Percentiles rank a stretch among this genome's conserved stretches.
phyloP scores from a whole-genome alignment of 2,888 invertebrate species.

The Hydrotaea cyrtoneurina region DNA sequence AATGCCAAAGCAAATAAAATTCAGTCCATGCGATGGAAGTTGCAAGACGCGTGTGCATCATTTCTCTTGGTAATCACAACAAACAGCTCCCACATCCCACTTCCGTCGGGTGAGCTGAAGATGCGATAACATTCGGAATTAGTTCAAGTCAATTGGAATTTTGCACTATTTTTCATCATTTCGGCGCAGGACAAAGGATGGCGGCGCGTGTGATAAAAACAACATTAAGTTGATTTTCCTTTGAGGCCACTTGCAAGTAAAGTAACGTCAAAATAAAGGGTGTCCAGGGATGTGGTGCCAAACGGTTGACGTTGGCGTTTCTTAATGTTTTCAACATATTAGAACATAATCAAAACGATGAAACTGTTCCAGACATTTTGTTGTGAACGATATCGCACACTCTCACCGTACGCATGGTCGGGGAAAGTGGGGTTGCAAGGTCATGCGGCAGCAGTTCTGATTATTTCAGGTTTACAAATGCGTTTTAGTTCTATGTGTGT shows the following conservation, averaged over 20 bases:
- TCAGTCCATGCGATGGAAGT: neutral
- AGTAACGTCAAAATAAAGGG: constrained; percentile 32
- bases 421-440: constrained; percentile 2
- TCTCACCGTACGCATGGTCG: no score
- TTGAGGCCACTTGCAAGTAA: constrained; percentile 23
- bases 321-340: constrained; percentile 50
- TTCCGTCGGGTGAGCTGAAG: neutral
- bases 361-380: constrained; percentile 40
- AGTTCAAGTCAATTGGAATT: constrained; percentile 62
- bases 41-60: constrained; percentile 48
- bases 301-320: neutral
- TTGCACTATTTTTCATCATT: constrained; percentile 56
- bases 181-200: neutral
- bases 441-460: constrained; percentile 24
- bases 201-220: constrained; percentile 60
- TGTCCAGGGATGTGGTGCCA: constrained; percentile 23
- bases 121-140: constrained; percentile 55
- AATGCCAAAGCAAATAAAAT: constrained; percentile 21
- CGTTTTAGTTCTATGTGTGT: neutral
- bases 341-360: constrained; percentile 48
- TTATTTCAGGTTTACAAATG: constrained; percentile 29
- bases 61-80: constrained; percentile 40
- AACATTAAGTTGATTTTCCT: constrained; percentile 47
- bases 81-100: constrained; percentile 20
- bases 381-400: neutral